Percentiles rank a stretch among this genome's conserved stretches.
phyloP scores from a whole-genome alignment of 2,797 vertebrate species.

The Macropodus opercularis region DNA sequence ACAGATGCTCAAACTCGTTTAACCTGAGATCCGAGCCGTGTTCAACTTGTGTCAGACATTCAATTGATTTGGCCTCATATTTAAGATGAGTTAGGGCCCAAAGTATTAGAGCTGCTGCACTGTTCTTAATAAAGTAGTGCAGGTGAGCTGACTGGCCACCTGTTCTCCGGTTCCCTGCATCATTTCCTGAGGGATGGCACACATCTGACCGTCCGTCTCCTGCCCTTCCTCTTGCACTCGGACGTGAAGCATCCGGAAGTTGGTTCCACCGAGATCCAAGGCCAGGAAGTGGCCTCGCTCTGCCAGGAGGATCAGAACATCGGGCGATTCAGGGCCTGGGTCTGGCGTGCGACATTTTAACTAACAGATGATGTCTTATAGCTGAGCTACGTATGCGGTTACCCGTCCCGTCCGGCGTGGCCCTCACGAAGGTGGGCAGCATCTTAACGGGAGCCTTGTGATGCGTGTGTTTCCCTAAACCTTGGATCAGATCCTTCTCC shows the following conservation, averaged over 20 bases:
- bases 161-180: slow-evolving; percentile 76
- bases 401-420: slow-evolving; percentile 87
- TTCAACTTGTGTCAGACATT: too few species aligned
- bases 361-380: too few species aligned
- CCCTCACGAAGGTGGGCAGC: slow-evolving; percentile 86
- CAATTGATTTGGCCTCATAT: too few species aligned
- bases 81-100: too few species aligned
- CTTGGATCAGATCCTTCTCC: slow-evolving; percentile 70
- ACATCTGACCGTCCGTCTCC: slow-evolving; percentile 76
- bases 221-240: slow-evolving; percentile 72
- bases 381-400: neutral
- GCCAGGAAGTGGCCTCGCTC: slow-evolving; percentile 86
- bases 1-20: too few species aligned
- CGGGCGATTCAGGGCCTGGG: neutral
- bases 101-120: too few species aligned
- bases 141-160: too few species aligned
- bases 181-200: slow-evolving; percentile 73
- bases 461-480: slow-evolving; percentile 71
- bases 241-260: slow-evolving; percentile 82
- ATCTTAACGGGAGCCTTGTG: slow-evolving; percentile 78
- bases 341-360: too few species aligned
- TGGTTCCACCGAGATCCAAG: slow-evolving; percentile 82
- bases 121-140: too few species aligned
- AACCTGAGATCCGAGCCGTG: too few species aligned
- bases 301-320: slow-evolving; percentile 36